Conservation (phyloP, 2,797 vertebrate genomes). For the Mus minutoides region DNA sequence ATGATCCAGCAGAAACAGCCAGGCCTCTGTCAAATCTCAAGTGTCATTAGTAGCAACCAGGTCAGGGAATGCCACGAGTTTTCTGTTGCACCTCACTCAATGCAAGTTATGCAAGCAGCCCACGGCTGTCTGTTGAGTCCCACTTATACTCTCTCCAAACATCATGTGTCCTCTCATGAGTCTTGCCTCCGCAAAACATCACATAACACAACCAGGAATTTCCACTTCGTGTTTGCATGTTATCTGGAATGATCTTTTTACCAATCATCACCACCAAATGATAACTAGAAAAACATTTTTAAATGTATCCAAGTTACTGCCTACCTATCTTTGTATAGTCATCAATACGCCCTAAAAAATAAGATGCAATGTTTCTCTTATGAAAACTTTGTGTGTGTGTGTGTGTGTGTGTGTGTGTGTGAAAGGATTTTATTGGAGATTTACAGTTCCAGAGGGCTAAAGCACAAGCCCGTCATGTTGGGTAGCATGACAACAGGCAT, state of each 20-base stretch:
- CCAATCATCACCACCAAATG: not conserved
- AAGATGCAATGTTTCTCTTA: not conserved
- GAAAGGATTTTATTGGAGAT: not conserved
- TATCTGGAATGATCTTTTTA: not conserved
- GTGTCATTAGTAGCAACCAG: not conserved
- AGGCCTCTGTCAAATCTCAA: not conserved
- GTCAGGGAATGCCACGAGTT: not conserved
- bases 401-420: too few relatives aligned
- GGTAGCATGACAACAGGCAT: not conserved
- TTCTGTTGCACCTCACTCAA: not conserved
- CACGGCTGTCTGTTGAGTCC: not conserved
- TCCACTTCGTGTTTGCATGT: not conserved
- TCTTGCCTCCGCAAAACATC: not conserved
- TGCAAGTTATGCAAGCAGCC: not conserved
- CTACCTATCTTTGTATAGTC: not conserved
- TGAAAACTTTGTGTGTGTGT: not conserved
- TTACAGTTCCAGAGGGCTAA: not conserved
- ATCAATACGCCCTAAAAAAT: not conserved
- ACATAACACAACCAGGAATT: not conserved
- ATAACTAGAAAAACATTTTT: not conserved
- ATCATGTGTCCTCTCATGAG: not conserved
- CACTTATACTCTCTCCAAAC: not conserved
- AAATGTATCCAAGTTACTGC: not conserved
- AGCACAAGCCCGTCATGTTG: too few relatives aligned
- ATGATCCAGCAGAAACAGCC: not conserved